These are phyloP conservation scores for Synergus japonicus DNA, from an alignment of 2,888 invertebrate genomes.

Conservation along the genomic window DNA sequence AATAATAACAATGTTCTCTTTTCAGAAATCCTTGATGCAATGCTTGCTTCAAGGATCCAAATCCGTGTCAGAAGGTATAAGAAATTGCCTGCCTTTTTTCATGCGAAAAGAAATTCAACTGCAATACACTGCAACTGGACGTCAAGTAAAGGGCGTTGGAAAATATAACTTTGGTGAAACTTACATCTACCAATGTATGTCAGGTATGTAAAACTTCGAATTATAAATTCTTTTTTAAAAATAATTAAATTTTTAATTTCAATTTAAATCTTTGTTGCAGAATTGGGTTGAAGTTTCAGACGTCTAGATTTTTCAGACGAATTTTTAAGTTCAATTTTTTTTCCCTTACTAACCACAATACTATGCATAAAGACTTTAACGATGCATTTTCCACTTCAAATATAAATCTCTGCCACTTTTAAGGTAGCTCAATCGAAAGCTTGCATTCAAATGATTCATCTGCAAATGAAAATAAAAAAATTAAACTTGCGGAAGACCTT, in stretches of 20 bases:
- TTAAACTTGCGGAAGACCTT: no score
- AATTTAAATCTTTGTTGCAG: background rate
- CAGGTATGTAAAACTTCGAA: background rate
- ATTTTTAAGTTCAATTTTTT: no score
- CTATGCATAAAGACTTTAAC: no score
- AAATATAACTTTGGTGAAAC: background rate
- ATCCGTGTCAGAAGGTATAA: background rate
- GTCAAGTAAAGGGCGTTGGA: background rate
- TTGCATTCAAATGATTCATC: no score
- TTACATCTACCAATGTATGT: background rate
- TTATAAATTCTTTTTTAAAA: background rate
- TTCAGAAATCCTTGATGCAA: constrained; percentile 10
- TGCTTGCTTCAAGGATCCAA: background rate
- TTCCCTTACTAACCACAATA: no score
- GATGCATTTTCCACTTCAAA: no score
- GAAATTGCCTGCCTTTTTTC: background rate
- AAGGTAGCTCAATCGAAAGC: no score
- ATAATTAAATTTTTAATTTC: background rate
- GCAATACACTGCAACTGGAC: background rate
- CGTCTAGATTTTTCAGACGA: no score
- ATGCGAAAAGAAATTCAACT: background rate
- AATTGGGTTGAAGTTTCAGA: no score
- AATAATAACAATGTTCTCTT: background rate
- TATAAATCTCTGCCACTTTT: no score
- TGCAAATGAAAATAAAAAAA: no score